Evolutionary conservation across 1,140 invertebrate species (phyloP).

Genomic region (Ostrea edulis): DNA sequence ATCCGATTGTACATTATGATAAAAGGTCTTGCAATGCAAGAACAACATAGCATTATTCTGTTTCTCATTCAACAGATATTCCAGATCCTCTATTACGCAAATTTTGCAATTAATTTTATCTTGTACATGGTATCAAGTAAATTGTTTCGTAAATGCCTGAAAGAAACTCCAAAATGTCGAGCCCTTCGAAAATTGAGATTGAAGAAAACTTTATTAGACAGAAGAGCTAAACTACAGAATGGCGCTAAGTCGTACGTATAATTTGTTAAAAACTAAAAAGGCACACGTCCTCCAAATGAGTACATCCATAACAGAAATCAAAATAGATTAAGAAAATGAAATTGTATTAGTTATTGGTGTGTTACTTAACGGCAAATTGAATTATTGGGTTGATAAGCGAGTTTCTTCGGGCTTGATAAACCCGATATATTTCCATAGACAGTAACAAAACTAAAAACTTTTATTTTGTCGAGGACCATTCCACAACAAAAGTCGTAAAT

Average conservation of each 20-base stretch:
- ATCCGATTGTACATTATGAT: conserved; percentile 75
- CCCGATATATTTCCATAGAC: too few species aligned
- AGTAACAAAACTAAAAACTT: too few species aligned
- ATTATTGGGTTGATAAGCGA: too few species aligned
- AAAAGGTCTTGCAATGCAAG: conserved; percentile 47
- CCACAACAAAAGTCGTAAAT: too few species aligned
- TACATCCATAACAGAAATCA: too few species aligned
- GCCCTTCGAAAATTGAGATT: conserved; percentile 1
- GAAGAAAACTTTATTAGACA: conserved; percentile 17
- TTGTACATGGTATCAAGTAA: conserved; percentile 83
- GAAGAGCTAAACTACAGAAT: not conserved
- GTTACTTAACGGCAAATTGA: too few species aligned
- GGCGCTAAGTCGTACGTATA: not conserved
- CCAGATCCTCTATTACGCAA: conserved; percentile 84
- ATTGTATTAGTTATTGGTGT: too few species aligned
- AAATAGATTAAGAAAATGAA: too few species aligned
- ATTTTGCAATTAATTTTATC: conserved; percentile 93
- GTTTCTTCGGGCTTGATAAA: too few species aligned
- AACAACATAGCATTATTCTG: conserved; percentile 20
- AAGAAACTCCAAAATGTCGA: conserved; percentile 36
- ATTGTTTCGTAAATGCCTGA: conserved; percentile 49
- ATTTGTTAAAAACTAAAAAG: too few species aligned
- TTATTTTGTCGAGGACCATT: too few species aligned
- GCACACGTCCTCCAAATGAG: too few species aligned
- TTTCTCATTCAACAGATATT: conserved; percentile 68